Evolutionary conservation across 2,888 invertebrate genomes (phyloP).

Genomic region (Ametastegia equiseti): DNA sequence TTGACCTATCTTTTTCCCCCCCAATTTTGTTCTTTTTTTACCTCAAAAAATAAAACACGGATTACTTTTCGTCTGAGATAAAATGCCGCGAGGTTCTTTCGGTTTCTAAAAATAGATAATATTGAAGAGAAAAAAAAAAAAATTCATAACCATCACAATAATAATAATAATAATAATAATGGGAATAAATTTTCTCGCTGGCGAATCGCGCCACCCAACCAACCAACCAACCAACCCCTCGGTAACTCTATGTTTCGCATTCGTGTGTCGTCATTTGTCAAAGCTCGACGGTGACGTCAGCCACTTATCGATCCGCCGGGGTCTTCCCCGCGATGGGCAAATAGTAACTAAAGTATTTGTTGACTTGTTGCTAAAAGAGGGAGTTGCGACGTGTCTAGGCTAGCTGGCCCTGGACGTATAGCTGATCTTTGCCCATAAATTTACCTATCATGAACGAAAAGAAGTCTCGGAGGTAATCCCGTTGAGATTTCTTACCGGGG

Average conservation of each 20-base stretch:
- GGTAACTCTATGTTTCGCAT: slow-evolving; percentile 2
- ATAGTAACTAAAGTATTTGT: slow-evolving; percentile 25
- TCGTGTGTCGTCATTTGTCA: slow-evolving; percentile 39
- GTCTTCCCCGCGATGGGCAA: slow-evolving; percentile 29
- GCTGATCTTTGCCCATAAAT: background rate
- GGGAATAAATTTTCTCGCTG: background rate
- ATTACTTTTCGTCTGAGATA: background rate
- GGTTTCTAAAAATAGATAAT: slow-evolving; percentile 10
- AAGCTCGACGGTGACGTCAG: slow-evolving; percentile 36
- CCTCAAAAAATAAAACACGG: background rate
- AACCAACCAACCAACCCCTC: too few species aligned
- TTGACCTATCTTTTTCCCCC: too few species aligned
- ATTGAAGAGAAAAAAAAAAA: too few species aligned
- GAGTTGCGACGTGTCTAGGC: background rate
- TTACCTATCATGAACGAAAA: background rate
- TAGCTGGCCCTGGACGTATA: too few species aligned
- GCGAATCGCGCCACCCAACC: too few species aligned
- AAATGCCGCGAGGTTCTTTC: background rate
- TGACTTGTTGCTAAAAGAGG: slow-evolving; percentile 15
- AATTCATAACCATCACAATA: too few species aligned
- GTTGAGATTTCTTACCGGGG: background rate
- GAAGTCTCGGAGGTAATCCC: background rate
- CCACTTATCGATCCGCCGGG: slow-evolving; percentile 45
- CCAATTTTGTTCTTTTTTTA: too few species aligned
- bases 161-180: background rate